These are phyloP conservation scores for Semicossyphus pulcher DNA, from an alignment of 2,113 vertebrate species.

Conservation along the genomic window DNA sequence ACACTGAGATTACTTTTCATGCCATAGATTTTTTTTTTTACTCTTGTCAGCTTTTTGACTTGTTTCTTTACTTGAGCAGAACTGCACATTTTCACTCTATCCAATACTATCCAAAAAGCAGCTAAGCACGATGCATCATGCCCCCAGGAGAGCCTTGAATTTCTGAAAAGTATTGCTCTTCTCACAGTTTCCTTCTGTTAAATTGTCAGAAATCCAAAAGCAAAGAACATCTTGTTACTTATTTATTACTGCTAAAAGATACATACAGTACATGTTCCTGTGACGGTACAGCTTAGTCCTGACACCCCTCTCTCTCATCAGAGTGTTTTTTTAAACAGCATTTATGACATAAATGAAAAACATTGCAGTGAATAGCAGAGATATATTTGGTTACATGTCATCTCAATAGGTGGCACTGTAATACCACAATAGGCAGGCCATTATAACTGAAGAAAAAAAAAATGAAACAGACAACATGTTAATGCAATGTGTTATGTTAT, in stretches of 20 bases:
- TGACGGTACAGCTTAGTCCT: not conserved
- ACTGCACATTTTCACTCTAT: not conserved
- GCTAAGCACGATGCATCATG: not conserved
- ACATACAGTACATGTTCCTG: not conserved
- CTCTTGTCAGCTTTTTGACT: not conserved
- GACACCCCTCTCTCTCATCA: not conserved
- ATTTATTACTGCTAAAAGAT: not conserved
- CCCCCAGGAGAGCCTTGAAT: not conserved
- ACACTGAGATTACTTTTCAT: not conserved
- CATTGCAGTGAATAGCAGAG: not conserved
- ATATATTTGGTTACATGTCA: not conserved
- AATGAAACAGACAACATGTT: slow-evolving; percentile 20
- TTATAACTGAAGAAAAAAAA: slow-evolving; percentile 11
- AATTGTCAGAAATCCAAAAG: not conserved
- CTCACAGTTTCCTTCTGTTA: not conserved
- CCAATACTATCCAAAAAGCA: not conserved
- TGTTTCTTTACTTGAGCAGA: not conserved
- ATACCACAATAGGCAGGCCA: slow-evolving; percentile 41
- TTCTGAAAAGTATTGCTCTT: not conserved
- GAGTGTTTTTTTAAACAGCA: not conserved
- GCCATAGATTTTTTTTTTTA: not conserved
- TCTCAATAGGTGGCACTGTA: slow-evolving; percentile 74
- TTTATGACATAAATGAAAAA: not conserved
- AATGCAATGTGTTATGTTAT: slow-evolving; percentile 25
- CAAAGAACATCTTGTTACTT: slow-evolving; percentile 4